These are phyloP conservation scores for Ptychobarbus kaznakovi DNA, from an alignment of 2,797 vertebrate genomes.

Conservation along the genomic window DNA sequence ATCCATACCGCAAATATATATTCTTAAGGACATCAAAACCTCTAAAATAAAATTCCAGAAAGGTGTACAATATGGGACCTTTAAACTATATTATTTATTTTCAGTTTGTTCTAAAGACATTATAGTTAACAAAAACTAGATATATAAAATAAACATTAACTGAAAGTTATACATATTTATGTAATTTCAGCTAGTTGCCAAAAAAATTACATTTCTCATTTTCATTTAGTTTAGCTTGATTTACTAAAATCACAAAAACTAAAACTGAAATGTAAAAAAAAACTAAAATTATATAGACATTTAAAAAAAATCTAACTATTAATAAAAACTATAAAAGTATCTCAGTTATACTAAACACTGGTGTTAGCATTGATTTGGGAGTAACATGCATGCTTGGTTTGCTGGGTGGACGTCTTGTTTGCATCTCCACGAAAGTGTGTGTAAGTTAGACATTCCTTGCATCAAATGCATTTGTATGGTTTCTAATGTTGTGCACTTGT, in stretches of 20 bases:
- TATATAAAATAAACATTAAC: not conserved
- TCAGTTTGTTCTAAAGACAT: not conserved
- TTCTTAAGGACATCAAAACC: too few species aligned
- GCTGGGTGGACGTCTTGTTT: not conserved
- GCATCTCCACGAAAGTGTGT: not conserved
- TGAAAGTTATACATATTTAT: not conserved
- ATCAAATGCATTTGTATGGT: not conserved
- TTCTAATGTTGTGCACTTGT: slow-evolving; percentile 10
- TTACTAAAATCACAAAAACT: not conserved
- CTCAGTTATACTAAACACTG: not conserved
- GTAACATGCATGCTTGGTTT: not conserved
- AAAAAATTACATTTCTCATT: too few species aligned
- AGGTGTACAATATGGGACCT: too few species aligned
- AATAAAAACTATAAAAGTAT: not conserved
- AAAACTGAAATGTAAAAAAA: not conserved
- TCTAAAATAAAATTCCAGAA: too few species aligned
- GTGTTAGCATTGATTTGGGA: not conserved
- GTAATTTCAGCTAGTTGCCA: not conserved
- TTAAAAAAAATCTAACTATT: not conserved
- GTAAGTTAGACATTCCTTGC: not conserved
- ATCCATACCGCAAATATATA: too few species aligned
- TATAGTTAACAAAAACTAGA: not conserved
- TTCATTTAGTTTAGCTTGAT: too few species aligned
- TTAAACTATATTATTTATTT: not conserved
- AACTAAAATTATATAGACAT: not conserved